Percentiles rank a stretch among this genome's conserved stretches.
Evolutionary conservation across 2,797 vertebrate species (phyloP).

Genomic region (Thamnophis elegans): DNA sequence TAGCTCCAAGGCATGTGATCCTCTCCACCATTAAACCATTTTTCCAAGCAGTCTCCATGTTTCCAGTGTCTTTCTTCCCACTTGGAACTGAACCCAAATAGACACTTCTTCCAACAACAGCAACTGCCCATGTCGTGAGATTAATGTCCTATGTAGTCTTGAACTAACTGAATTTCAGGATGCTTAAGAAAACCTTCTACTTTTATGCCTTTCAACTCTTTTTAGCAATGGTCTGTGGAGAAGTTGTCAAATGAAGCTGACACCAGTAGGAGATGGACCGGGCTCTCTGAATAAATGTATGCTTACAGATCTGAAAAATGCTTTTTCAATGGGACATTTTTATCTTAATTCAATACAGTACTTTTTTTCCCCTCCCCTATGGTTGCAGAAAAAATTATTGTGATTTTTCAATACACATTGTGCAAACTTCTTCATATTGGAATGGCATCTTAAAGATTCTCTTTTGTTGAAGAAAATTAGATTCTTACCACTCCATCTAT

Average conservation of each 20-base stretch:
- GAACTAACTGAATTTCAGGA: conserved; percentile 14
- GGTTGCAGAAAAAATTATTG: not conserved
- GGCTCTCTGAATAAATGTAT: not conserved
- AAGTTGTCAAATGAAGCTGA: conserved; percentile 13
- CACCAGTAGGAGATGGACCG: not conserved
- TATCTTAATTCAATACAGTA: not conserved
- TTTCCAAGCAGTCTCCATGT: too few relatives aligned
- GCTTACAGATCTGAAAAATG: not conserved
- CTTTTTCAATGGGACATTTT: not conserved
- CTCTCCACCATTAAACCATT: too few relatives aligned
- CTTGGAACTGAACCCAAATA: too few relatives aligned
- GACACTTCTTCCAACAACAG: not conserved
- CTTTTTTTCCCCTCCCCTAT: not conserved
- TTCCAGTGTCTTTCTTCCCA: too few relatives aligned
- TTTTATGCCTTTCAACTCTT: conserved; percentile 19
- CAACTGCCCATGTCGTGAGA: conserved; percentile 22
- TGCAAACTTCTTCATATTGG: not conserved
- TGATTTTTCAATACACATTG: not conserved
- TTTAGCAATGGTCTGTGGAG: conserved; percentile 7
- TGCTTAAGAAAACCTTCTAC: not conserved
- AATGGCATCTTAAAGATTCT: not conserved
- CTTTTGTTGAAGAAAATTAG: not conserved
- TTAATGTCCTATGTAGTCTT: conserved; percentile 35
- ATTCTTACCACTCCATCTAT: not conserved
- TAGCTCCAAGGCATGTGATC: too few relatives aligned